Evolutionary conservation across 92 coral and sea anemone species (phyloP).

Genomic region (Zoanthus sociatus): DNA sequence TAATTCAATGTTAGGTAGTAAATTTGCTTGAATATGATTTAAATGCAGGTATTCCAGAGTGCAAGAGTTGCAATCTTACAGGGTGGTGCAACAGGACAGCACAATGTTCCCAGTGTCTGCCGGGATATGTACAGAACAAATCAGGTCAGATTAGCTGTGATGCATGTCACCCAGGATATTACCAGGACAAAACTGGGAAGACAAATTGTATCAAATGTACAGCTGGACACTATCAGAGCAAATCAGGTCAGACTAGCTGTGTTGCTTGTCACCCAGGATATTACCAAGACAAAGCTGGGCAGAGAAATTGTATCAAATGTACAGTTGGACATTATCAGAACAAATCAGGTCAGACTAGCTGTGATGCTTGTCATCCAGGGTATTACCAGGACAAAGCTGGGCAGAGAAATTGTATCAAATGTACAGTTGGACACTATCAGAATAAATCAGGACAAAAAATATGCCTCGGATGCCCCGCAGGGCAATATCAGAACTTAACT

Average conservation of each 20-base stretch:
- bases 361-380: slow-evolving; percentile 51
- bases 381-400: slow-evolving; percentile 65
- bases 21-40: too few species aligned
- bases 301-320: too few species aligned
- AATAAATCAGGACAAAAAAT: too few species aligned
- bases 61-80: too few species aligned
- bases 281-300: slow-evolving; percentile 66
- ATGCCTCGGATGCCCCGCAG: slow-evolving; percentile 80
- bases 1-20: too few species aligned
- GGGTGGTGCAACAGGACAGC: too few species aligned
- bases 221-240: slow-evolving; percentile 71
- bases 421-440: too few species aligned
- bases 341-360: slow-evolving; percentile 40
- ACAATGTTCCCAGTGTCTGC: slow-evolving; percentile 4
- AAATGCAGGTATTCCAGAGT: too few species aligned
- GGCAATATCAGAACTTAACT: slow-evolving; percentile 66
- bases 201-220: slow-evolving; percentile 71
- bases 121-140: slow-evolving; percentile 60
- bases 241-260: slow-evolving; percentile 50
- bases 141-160: slow-evolving; percentile 50
- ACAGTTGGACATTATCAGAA: too few species aligned
- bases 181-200: too few species aligned
- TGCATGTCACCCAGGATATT: too few species aligned
- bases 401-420: too few species aligned
- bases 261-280: slow-evolving; percentile 48